phyloP scores from a whole-genome alignment of 2,888 invertebrate species.

The Erebia palarica region DNA sequence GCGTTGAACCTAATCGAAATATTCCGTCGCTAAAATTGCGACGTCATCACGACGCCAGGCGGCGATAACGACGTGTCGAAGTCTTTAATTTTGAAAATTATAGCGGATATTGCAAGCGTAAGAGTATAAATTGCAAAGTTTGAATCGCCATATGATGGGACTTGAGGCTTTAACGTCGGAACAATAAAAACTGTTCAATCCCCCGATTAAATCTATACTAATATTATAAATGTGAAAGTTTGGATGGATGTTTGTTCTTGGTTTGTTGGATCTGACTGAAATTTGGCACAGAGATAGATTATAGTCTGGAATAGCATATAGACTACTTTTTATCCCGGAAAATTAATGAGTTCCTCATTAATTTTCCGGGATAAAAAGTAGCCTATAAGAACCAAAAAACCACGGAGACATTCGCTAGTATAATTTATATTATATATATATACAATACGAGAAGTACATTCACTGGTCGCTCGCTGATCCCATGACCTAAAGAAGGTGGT shows the following conservation, averaged over 20 bases:
- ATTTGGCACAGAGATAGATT: too few species aligned
- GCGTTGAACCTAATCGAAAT: slow-evolving; percentile 31
- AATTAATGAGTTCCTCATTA: too few species aligned
- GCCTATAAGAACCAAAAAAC: too few species aligned
- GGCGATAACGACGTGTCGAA: slow-evolving; percentile 1
- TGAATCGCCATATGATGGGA: neutral
- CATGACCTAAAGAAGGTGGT: too few species aligned
- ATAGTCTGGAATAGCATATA: too few species aligned
- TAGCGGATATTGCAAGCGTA: neutral
- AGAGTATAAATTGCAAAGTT: neutral
- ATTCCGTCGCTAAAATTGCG: slow-evolving; percentile 26
- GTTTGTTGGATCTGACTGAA: too few species aligned
- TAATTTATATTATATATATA: too few species aligned
- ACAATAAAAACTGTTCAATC: neutral
- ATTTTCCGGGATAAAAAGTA: too few species aligned
- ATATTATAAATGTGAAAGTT: too few species aligned
- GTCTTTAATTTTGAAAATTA: slow-evolving; percentile 5
- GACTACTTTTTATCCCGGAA: too few species aligned
- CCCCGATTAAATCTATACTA: neutral
- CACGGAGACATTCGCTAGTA: too few species aligned
- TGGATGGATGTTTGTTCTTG: too few species aligned
- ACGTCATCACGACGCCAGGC: neutral
- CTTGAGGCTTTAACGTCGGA: neutral
- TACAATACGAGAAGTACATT: neutral
- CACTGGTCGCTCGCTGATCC: neutral